phyloP scores from a whole-genome alignment of 2,797 vertebrate species.

The Smutsia temminckii region DNA sequence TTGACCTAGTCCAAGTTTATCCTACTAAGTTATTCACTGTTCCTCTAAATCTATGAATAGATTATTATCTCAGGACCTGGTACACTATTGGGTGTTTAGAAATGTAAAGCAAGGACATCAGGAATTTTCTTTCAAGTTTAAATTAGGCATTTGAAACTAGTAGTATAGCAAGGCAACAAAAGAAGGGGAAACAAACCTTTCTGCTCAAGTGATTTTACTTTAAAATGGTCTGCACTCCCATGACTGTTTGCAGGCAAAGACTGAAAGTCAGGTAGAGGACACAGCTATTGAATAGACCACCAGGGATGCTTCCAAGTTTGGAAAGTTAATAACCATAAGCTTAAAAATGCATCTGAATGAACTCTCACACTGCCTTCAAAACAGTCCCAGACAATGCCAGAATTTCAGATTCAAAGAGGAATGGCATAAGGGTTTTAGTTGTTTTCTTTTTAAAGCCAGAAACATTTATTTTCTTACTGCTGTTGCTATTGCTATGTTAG shows the following conservation, averaged over 20 bases:
- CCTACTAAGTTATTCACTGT: slow-evolving; percentile 23
- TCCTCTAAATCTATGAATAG: slow-evolving; percentile 56
- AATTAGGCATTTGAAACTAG: slow-evolving; percentile 81
- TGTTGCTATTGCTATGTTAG: background rate
- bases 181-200: slow-evolving; percentile 75
- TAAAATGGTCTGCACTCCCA: slow-evolving; percentile 78
- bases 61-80: slow-evolving; percentile 63
- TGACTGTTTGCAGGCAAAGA: slow-evolving; percentile 72
- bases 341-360: slow-evolving; percentile 66
- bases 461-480: background rate
- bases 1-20: slow-evolving; percentile 27
- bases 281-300: slow-evolving; percentile 75
- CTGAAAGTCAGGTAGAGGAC: slow-evolving; percentile 83
- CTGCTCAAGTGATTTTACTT: slow-evolving; percentile 78
- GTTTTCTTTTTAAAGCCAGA: background rate
- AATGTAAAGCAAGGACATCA: slow-evolving; percentile 69
- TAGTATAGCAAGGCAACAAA: slow-evolving; percentile 69
- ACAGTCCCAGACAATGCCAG: background rate
- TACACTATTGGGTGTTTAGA: slow-evolving; percentile 58
- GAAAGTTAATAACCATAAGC: slow-evolving; percentile 74
- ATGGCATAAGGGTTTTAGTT: background rate
- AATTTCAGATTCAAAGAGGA: background rate
- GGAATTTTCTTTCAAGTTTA: slow-evolving; percentile 76
- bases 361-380: slow-evolving; percentile 36
- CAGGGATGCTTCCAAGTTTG: slow-evolving; percentile 69